These are phyloP conservation scores for Gracilinanus agilis DNA, from an alignment of 2,113 vertebrate genomes.

Conservation along the genomic window DNA sequence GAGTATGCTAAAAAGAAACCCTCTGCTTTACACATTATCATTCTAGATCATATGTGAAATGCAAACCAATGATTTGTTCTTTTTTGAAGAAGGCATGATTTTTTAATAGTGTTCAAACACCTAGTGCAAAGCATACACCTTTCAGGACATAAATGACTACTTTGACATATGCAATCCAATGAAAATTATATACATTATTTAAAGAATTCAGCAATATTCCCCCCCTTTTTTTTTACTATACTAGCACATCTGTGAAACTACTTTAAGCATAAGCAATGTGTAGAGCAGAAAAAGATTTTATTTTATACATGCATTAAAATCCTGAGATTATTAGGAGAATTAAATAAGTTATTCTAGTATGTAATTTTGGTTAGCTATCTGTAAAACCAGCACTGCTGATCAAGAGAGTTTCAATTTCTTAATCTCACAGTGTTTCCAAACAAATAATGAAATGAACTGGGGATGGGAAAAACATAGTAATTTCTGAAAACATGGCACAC, in stretches of 20 bases:
- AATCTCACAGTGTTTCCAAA: slow-evolving; percentile 65
- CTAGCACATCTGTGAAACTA: slow-evolving; percentile 56
- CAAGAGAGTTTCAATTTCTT: slow-evolving; percentile 61
- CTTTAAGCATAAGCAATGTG: slow-evolving; percentile 67
- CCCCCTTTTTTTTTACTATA: slow-evolving; percentile 39
- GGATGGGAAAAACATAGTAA: slow-evolving; percentile 76
- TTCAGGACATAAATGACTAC: slow-evolving; percentile 76
- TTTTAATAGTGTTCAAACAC: slow-evolving; percentile 62
- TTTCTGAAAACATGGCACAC: slow-evolving; percentile 88
- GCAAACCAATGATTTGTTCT: slow-evolving; percentile 60
- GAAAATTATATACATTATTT: slow-evolving; percentile 81
- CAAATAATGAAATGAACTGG: slow-evolving; percentile 78
- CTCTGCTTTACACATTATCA: slow-evolving; percentile 44
- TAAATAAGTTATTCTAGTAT: slow-evolving; percentile 50
- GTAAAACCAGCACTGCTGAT: slow-evolving; percentile 66
- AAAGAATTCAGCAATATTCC: slow-evolving; percentile 60
- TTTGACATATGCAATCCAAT: slow-evolving; percentile 76
- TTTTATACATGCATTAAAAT: slow-evolving; percentile 61
- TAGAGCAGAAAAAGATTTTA: slow-evolving; percentile 72
- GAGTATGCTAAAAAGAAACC: background rate
- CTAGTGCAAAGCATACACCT: slow-evolving; percentile 45
- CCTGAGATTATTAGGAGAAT: slow-evolving; percentile 25
- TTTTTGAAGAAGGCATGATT: slow-evolving; percentile 62
- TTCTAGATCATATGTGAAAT: slow-evolving; percentile 55
- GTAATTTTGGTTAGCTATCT: slow-evolving; percentile 61